Conservation (phyloP, 2,888 invertebrate genomes). For the Phyto melanocephala region DNA sequence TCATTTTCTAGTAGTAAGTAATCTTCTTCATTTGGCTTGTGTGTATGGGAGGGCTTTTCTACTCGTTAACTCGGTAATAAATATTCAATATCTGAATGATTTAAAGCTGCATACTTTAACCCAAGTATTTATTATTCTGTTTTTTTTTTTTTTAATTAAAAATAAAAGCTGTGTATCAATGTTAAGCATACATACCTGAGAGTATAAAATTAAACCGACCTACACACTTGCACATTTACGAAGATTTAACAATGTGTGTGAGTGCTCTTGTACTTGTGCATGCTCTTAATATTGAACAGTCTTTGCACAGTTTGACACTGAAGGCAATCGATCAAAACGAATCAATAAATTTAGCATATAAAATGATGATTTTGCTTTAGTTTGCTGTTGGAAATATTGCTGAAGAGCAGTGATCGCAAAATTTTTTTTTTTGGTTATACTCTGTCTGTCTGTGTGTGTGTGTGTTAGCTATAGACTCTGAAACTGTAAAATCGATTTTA, state of each 20-base stretch:
- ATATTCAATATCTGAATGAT: slow-evolving; percentile 50
- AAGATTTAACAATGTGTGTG: neutral
- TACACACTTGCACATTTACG: neutral
- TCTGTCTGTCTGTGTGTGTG: too few relatives aligned
- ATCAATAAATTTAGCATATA: slow-evolving; percentile 61
- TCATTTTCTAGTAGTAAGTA: neutral
- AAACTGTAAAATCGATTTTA: too few relatives aligned
- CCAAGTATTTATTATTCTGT: slow-evolving; percentile 33
- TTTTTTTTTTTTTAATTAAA: neutral
- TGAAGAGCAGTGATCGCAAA: neutral
- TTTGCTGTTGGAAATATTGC: neutral
- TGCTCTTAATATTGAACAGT: slow-evolving; percentile 10
- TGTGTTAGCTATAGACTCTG: too few relatives aligned
- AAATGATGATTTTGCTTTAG: slow-evolving; percentile 55
- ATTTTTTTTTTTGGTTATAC: too few relatives aligned
- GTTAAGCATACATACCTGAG: slow-evolving; percentile 47
- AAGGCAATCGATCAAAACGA: slow-evolving; percentile 62
- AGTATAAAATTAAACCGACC: neutral
- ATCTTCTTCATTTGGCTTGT: neutral
- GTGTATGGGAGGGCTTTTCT: neutral
- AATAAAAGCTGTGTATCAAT: neutral
- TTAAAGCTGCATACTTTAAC: slow-evolving; percentile 38
- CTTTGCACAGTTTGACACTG: slow-evolving; percentile 46
- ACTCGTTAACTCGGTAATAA: slow-evolving; percentile 3
- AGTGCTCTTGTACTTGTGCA: neutral